Percentiles rank a stretch among this genome's conserved stretches.
phyloP scores from a whole-genome alignment of 2,888 invertebrate genomes.

The Thysanoteuthis rhombus region DNA sequence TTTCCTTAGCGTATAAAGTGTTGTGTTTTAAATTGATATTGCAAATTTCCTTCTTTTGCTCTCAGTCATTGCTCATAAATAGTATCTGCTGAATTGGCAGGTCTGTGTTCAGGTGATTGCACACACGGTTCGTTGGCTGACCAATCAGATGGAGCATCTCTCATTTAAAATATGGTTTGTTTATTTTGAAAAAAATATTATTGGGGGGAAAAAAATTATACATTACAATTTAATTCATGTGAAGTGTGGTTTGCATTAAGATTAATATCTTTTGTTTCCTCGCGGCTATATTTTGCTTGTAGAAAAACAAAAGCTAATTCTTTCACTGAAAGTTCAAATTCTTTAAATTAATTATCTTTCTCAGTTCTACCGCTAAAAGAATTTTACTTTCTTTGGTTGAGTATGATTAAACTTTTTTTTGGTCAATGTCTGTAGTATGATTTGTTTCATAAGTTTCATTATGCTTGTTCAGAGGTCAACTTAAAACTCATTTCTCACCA shows the following conservation, averaged over 20 bases:
- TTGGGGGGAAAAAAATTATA: background rate
- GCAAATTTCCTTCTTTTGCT: background rate
- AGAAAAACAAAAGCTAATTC: background rate
- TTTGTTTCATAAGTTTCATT: background rate
- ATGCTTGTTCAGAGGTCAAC: background rate
- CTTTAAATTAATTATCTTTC: background rate
- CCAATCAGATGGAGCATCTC: slow-evolving; percentile 12
- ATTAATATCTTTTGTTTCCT: background rate
- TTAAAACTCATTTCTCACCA: no score
- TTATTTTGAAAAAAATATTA: background rate
- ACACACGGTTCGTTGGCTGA: background rate
- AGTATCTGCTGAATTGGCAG: background rate
- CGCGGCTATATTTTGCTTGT: background rate
- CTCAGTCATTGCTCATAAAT: background rate
- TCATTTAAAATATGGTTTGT: background rate
- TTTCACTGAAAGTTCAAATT: background rate
- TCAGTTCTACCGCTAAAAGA: background rate
- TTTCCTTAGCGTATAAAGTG: no score
- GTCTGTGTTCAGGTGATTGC: background rate
- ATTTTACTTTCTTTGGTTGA: background rate
- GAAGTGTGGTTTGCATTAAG: background rate
- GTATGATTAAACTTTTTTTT: background rate
- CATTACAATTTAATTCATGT: background rate
- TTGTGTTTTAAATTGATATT: background rate
- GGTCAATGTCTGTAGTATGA: background rate